Conservation (phyloP, 1,140 invertebrate genomes). For the Ericerus pela region DNA sequence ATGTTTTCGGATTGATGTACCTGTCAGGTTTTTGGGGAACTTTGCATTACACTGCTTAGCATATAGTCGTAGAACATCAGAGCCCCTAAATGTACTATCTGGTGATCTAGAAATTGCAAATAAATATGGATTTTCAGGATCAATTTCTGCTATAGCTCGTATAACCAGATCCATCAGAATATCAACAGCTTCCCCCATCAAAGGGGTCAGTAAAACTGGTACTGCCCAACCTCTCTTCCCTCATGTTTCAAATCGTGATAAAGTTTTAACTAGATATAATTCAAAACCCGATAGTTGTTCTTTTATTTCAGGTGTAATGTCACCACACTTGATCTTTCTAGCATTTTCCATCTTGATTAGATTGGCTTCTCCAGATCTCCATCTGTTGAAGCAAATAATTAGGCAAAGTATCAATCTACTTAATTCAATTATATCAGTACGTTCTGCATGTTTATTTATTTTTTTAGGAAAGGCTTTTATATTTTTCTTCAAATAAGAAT, state of each 20-base stretch:
- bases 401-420: not conserved
- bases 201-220: not conserved
- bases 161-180: not conserved
- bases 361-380: not conserved
- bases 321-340: not conserved
- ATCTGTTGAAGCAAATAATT: not conserved
- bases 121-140: not conserved
- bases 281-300: not conserved
- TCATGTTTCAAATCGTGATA: not conserved
- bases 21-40: not conserved
- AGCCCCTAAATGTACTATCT: not conserved
- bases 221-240: not conserved
- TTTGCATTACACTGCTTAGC: no score
- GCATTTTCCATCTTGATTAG: not conserved
- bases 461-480: not conserved
- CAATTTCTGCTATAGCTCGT: not conserved
- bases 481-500: not conserved
- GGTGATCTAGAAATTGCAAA: not conserved
- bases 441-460: not conserved
- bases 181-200: not conserved
- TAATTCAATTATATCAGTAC: not conserved
- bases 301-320: not conserved
- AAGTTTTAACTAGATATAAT: not conserved
- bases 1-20: slow-evolving; percentile 9
- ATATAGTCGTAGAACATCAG: not conserved